Evolutionary conservation across 2,113 vertebrate genomes (phyloP), one percentile per base, ranked within the genome.

Genomic region (Lagopus leucura): DNA sequence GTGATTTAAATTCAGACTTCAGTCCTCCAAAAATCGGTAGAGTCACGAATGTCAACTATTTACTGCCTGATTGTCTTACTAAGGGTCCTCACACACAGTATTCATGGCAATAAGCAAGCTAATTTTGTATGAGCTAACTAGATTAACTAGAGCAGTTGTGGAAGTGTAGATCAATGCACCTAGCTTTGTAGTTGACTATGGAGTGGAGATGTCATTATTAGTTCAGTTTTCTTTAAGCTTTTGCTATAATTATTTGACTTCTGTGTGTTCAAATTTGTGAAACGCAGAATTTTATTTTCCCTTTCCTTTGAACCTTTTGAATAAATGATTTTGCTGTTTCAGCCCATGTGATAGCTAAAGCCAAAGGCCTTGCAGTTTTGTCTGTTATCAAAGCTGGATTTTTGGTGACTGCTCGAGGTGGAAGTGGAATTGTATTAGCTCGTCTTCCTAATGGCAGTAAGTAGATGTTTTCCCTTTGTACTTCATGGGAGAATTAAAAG

Each of bases 351-450:
- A 99, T 99, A 67, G 99, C 99, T 10, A 99, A 98, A 97, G 99
- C 99, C 2, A 98, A 99, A 94, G 99, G 99, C 48, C 98, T 99
- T 50, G 99, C 98, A 36, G 96, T 99, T 95, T 95, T 99, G 89
- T 99, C 99, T 0, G 99, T 99, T 95, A 98, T 99, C 94, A 99
- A 99, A 93, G 99, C 98, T 13, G 99, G 99, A 42, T 99, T 99
- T 95, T 97, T 99, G 98, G 98, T 99, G 90, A 99, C 99, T 0
- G 99, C 99, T 57, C 97, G 99, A 66, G 99, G 98, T 4, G 99
- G 99, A 96, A 99, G 99, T 55, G 99, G 99, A 36, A 97, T 99
- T 73, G 99, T 99, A 50, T 96, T 99, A 65, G 98, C 98, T 5
- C 98, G 98, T 21, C 98, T 99, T 71, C 63, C 98, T 7, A 98